phyloP scores from a whole-genome alignment of 2,797 vertebrate genomes.

The Neosilurus mollespiculum region DNA sequence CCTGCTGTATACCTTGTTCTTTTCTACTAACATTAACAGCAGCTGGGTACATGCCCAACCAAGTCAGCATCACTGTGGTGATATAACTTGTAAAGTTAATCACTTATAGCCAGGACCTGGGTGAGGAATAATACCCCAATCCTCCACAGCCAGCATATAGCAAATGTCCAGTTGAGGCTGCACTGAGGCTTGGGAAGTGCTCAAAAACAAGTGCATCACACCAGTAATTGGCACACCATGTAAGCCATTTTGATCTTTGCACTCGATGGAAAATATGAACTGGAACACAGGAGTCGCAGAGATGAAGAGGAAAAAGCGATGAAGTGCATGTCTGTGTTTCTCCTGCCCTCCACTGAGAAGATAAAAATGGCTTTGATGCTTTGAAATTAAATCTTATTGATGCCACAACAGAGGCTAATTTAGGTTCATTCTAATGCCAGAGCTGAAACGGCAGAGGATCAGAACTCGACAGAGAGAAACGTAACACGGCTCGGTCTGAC shows the following conservation, averaged over 20 bases:
- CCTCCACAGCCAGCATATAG: background rate
- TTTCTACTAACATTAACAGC: background rate
- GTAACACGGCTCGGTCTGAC: slow-evolving; percentile 30
- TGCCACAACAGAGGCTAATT: slow-evolving; percentile 43
- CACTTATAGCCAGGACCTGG: slow-evolving; percentile 9
- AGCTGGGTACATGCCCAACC: background rate
- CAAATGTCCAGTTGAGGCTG: background rate
- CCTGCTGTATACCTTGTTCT: no score
- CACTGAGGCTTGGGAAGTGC: background rate
- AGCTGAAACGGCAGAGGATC: slow-evolving; percentile 35
- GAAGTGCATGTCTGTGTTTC: background rate
- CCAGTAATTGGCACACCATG: background rate
- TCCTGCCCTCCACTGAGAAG: slow-evolving; percentile 12
- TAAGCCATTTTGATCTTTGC: slow-evolving; percentile 1
- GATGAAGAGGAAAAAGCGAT: background rate
- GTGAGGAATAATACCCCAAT: slow-evolving; percentile 12
- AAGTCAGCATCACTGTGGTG: slow-evolving; percentile 10
- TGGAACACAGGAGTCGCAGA: background rate
- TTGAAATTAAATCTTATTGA: slow-evolving; percentile 50
- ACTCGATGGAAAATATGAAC: slow-evolving; percentile 18
- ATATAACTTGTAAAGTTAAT: background rate
- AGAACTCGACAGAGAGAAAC: slow-evolving; percentile 22
- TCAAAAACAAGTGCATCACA: background rate
- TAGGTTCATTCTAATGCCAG: slow-evolving; percentile 6
- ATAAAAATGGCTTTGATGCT: slow-evolving; percentile 34